These are phyloP conservation scores for Gadus macrocephalus DNA, from an alignment of 2,113 vertebrate genomes.

Conservation along the genomic window DNA sequence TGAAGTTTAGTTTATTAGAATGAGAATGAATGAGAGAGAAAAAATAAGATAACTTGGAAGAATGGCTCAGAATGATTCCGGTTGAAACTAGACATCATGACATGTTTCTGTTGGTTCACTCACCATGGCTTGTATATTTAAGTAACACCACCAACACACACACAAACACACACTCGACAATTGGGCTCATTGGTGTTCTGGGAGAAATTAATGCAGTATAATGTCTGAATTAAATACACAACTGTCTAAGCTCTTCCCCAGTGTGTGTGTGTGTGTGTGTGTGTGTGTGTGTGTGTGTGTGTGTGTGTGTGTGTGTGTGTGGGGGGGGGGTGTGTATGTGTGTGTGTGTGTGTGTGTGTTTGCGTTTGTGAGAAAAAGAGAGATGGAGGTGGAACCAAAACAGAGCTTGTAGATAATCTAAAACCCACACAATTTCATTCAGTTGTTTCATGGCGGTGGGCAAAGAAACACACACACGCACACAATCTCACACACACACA, in stretches of 20 bases:
- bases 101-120: background rate
- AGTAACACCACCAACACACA: constrained; percentile 1
- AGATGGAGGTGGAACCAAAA: background rate
- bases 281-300: background rate
- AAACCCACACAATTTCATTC: constrained; percentile 17
- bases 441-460: constrained; percentile 23
- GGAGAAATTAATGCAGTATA: background rate
- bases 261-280: background rate
- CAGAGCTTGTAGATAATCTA: constrained; percentile 26
- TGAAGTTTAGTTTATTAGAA: background rate
- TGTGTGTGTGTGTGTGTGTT: background rate
- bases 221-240: background rate
- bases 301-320: background rate
- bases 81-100: background rate
- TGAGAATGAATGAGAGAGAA: background rate
- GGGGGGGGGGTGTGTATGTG: background rate
- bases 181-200: background rate
- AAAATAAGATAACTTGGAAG: background rate
- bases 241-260: background rate
- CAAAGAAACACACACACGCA: background rate
- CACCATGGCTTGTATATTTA: background rate
- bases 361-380: background rate
- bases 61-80: background rate
- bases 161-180: background rate
- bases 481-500: constrained; percentile 7